These are phyloP conservation scores for Drosophila setifemur DNA, from an alignment of 1,140 invertebrate genomes.

Conservation along the genomic window DNA sequence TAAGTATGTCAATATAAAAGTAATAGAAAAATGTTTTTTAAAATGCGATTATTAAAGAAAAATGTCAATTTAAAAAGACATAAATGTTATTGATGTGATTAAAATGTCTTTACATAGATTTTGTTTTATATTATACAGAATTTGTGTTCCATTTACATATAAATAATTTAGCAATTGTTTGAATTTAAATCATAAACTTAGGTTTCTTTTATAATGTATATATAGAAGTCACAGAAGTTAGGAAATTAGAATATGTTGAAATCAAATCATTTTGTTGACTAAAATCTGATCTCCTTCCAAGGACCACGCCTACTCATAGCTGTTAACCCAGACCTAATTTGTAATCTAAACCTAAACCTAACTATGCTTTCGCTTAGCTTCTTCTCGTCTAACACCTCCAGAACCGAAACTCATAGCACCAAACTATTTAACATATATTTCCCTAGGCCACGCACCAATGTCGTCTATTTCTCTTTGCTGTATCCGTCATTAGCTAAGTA, in stretches of 20 bases:
- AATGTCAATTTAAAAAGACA: too few species aligned
- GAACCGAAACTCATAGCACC: conserved; percentile 65
- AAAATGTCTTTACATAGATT: background rate
- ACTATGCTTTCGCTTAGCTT: conserved; percentile 71
- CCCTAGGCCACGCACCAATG: conserved; percentile 72
- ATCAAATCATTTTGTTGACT: background rate
- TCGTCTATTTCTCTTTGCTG: conserved; percentile 45
- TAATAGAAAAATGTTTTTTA: too few species aligned
- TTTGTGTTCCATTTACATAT: too few species aligned
- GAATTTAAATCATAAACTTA: too few species aligned
- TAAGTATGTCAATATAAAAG: too few species aligned
- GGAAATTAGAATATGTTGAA: background rate
- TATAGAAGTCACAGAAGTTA: too few species aligned
- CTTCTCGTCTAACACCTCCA: conserved; percentile 30
- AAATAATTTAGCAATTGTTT: too few species aligned
- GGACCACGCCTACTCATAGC: conserved; percentile 24
- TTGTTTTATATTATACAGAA: background rate
- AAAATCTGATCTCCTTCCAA: conserved; percentile 24
- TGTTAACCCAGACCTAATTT: conserved; percentile 25
- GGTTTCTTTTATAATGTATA: too few species aligned
- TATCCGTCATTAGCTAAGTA: too few species aligned
- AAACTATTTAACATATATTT: conserved; percentile 52
- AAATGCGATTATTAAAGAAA: too few species aligned
- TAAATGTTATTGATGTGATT: too few species aligned
- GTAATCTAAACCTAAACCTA: conserved; percentile 42